These are phyloP conservation scores for Ovis canadensis DNA, from an alignment of 2,113 vertebrate species.

Conservation along the genomic window DNA sequence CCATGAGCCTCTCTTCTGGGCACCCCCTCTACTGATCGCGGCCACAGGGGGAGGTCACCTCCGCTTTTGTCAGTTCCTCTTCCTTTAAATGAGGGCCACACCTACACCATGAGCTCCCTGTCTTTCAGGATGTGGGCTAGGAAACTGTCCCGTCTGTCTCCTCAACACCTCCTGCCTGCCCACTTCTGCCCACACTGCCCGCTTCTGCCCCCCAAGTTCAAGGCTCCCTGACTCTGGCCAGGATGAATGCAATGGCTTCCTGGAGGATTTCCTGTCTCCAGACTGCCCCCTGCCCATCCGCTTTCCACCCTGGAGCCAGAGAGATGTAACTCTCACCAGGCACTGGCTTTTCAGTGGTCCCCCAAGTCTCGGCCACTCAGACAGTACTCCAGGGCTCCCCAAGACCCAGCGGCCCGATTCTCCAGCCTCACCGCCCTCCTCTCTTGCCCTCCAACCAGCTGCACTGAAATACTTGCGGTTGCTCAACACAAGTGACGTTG, in stretches of 20 bases:
- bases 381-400: no score
- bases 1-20: neutral
- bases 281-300: neutral
- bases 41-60: neutral
- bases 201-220: fast-evolving
- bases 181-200: neutral
- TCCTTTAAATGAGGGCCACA: neutral
- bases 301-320: neutral
- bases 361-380: neutral
- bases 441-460: neutral
- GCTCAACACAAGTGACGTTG: neutral
- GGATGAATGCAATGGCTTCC: neutral
- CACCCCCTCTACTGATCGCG: neutral
- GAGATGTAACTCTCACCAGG: neutral
- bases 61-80: neutral
- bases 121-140: neutral
- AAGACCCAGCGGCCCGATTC: neutral
- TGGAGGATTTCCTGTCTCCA: neutral
- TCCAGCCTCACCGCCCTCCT: neutral
- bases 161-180: neutral
- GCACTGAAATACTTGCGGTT: neutral
- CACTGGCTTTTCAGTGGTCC: neutral
- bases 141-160: neutral
- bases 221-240: neutral
- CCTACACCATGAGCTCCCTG: neutral